A percentile compares a stretch with the other conserved stretches of the same genome.
Conservation (phyloP, 2,797 vertebrate species). For the Myotis planiceps region DNA sequence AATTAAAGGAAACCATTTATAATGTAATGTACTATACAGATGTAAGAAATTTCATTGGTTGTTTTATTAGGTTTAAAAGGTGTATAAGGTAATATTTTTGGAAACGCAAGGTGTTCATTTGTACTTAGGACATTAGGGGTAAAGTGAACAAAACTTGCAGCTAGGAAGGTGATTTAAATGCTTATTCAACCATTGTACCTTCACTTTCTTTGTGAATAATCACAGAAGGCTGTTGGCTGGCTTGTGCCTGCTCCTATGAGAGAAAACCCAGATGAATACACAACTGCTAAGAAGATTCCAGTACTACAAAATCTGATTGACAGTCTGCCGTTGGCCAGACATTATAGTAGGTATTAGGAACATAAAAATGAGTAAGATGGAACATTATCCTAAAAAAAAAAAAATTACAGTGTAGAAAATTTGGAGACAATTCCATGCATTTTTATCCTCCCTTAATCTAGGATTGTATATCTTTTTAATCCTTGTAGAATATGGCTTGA, state of each 20-base stretch:
- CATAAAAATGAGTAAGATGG: not conserved
- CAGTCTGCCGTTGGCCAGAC: not conserved
- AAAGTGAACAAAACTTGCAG: not conserved
- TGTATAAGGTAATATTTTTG: not conserved
- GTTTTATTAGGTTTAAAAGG: not conserved
- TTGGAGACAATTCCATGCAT: not conserved
- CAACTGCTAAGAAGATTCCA: not conserved
- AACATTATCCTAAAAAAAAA: not conserved
- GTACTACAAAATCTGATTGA: not conserved
- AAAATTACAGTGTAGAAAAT: not conserved
- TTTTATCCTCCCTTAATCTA: not conserved
- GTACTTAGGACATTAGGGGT: not conserved
- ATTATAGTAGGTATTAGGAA: not conserved
- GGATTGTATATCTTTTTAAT: not conserved
- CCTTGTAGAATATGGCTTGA: not conserved
- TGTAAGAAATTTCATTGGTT: conserved; percentile 11
- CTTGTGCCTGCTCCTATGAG: not conserved
- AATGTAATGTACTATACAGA: not conserved
- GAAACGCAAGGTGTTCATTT: conserved; percentile 33
- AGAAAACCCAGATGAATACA: not conserved
- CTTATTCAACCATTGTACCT: not conserved
- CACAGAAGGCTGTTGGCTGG: not conserved
- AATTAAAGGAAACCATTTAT: conserved; percentile 20
- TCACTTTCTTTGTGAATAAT: not conserved
- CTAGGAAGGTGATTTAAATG: conserved; percentile 17